These are phyloP conservation scores for Coenobita brevimanus DNA, from an alignment of 1,140 invertebrate species.

Conservation along the genomic window DNA sequence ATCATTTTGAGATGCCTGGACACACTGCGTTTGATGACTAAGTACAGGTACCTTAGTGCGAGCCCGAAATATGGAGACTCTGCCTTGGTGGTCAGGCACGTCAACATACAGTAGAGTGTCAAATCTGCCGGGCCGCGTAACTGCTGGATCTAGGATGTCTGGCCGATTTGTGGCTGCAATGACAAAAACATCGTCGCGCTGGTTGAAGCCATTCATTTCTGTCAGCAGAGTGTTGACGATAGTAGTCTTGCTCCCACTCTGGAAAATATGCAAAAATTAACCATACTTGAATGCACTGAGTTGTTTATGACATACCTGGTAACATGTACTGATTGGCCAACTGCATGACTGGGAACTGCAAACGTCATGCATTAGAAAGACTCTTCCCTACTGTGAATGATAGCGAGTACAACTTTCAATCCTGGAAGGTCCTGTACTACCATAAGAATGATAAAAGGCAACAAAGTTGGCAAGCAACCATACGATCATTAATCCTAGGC, in stretches of 20 bases:
- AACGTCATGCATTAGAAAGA: too few species aligned
- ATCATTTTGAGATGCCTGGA: too few species aligned
- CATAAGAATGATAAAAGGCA: too few species aligned
- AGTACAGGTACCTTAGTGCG: conserved; percentile 90
- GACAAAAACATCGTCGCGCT: conserved; percentile 87
- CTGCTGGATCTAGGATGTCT: conserved; percentile 97
- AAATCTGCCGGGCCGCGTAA: conserved; percentile 93
- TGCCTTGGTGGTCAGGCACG: conserved; percentile 85
- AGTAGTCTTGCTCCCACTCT: conserved; percentile 75
- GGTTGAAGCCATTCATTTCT: conserved; percentile 98
- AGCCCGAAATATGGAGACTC: conserved; percentile 91
- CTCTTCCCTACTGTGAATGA: too few species aligned
- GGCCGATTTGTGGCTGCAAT: conserved; percentile 97
- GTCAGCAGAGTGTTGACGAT: conserved; percentile 98
- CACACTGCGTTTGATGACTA: too few species aligned
- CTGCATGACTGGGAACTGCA: too few species aligned
- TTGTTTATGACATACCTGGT: too few species aligned
- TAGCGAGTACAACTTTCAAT: too few species aligned
- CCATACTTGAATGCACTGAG: not conserved
- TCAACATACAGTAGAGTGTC: conserved; percentile 97
- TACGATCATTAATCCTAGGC: too few species aligned
- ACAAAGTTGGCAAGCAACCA: too few species aligned
- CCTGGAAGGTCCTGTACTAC: too few species aligned
- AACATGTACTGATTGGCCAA: too few species aligned
- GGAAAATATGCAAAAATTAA: not conserved